Conservation (phyloP, 2,888 invertebrate genomes). For the Leucoptera coffeella region DNA sequence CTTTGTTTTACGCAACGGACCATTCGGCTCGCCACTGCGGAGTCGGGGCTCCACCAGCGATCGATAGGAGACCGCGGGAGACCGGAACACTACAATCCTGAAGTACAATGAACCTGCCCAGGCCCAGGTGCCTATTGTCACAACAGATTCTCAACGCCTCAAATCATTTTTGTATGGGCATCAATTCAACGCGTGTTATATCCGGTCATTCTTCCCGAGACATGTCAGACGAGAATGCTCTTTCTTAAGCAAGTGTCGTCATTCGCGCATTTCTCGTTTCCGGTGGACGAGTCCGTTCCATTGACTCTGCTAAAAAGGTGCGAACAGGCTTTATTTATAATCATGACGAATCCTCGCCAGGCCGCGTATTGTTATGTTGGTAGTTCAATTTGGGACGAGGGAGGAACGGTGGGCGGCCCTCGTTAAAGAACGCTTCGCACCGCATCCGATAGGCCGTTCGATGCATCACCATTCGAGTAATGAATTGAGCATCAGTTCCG, state of each 20-base stretch:
- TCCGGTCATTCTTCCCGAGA: constrained; percentile 25
- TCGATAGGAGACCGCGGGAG: constrained; percentile 26
- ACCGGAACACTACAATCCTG: constrained; percentile 11
- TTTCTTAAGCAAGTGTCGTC: constrained; percentile 12
- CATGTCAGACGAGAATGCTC: constrained; percentile 11
- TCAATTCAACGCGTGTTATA: constrained; percentile 15
- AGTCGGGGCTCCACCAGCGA: too few relatives aligned
- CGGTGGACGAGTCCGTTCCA: constrained; percentile 47
- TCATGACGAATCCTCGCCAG: constrained; percentile 31
- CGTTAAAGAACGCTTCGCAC: constrained; percentile 1
- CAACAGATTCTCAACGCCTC: too few relatives aligned
- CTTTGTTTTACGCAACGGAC: constrained; percentile 53
- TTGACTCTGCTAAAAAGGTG: constrained; percentile 48
- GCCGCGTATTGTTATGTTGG: constrained; percentile 17
- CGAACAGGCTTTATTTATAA: constrained; percentile 43
- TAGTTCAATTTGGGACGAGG: constrained; percentile 33
- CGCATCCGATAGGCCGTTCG: background rate
- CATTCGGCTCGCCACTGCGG: too few relatives aligned
- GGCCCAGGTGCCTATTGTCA: too few relatives aligned
- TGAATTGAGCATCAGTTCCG: constrained; percentile 22
- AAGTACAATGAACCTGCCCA: constrained; percentile 18
- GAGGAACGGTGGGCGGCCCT: constrained; percentile 22
- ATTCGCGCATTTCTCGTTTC: constrained; percentile 30
- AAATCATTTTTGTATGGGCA: constrained; percentile 26
- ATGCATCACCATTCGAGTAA: background rate